Evolutionary conservation across 2,888 invertebrate genomes (phyloP), one percentile per base, ranked within the genome.

Genomic region (Tanytarsus gracilentus): DNA sequence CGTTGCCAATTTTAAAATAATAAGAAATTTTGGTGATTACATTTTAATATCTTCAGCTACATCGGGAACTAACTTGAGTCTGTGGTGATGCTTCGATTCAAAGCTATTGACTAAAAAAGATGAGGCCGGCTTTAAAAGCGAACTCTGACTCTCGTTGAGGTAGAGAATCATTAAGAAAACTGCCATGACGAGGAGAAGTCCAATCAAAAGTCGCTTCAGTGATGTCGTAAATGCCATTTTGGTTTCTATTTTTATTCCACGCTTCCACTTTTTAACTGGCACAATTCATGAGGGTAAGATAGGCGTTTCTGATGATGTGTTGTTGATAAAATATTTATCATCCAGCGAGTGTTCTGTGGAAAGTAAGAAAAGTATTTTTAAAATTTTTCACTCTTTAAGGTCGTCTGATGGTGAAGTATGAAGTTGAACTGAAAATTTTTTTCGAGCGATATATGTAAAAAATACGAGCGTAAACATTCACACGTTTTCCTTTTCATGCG

Each of bases 121-220:
- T 33, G 60, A 60, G 23, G 71, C 68, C 50, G 71, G 68, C 61
- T 70, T 68, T 64, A 72, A 71, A 65, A 77, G 74, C 64, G 69
- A 75, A 68, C 77, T 78, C 70, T 80, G 81, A 62, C 77, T 78
- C 71, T 80, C 81, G 62, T 80, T 77, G 80, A 81, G 81, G 72
- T 82, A 81, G 30, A 81, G 74, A 64, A 81, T 73, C 65, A 78
- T 78, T 23, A 79, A 75, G 62, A 77, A 78, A 48, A 78, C 75
- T 66, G 80, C 76, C 30, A 79, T 79, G 55, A 74, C 76, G 18
- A 77, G 75, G 5, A 81, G 78, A 23, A 81, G 75, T 66, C 77
- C 70, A 64, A 80, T 68, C 66, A 82, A 68, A 52, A 78, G 78
- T 53, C 80, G 77, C 56, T 80, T 77, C 69, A 81, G 75, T 30